A percentile compares a stretch with the other conserved stretches of the same genome.
Evolutionary conservation across 2,888 invertebrate genomes (phyloP).

Genomic region (Nasonia oneida): DNA sequence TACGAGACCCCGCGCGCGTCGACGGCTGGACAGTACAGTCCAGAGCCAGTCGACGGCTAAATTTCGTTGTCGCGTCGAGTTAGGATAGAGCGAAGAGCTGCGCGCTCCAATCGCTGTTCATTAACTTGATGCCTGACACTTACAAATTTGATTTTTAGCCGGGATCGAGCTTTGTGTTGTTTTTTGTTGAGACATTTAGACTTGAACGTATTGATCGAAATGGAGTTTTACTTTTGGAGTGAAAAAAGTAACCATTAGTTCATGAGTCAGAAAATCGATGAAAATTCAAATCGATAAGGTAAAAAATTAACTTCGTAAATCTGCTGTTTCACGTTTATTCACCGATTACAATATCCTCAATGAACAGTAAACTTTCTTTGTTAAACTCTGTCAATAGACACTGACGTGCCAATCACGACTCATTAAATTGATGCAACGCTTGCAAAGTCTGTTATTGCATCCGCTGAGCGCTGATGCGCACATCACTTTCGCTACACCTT

Average conservation of each 20-base stretch:
- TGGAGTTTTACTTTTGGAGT: too few species aligned
- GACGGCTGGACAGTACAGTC: background rate
- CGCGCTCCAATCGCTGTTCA: slow-evolving; percentile 37
- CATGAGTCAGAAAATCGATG: too few species aligned
- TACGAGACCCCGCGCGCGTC: slow-evolving; percentile 25
- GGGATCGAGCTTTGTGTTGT: background rate
- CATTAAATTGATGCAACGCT: slow-evolving; percentile 30
- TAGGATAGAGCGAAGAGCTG: background rate
- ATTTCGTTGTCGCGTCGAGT: slow-evolving; percentile 50
- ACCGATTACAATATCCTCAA: background rate
- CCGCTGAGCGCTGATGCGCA: background rate
- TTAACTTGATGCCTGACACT: slow-evolving; percentile 44
- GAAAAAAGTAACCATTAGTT: too few species aligned
- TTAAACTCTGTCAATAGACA: background rate
- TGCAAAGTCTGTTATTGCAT: slow-evolving; percentile 10
- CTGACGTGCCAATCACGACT: slow-evolving; percentile 4
- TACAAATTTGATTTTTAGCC: slow-evolving; percentile 43
- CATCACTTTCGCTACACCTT: background rate
- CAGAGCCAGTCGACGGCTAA: background rate
- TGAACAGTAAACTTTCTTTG: background rate
- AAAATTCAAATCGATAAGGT: too few species aligned
- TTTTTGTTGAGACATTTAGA: background rate
- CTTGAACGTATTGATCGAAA: too few species aligned
- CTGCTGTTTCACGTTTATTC: background rate
- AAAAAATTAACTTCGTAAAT: too few species aligned